Evolutionary conservation across 1,140 invertebrate genomes (phyloP).

Genomic region (Drosophila obscura): DNA sequence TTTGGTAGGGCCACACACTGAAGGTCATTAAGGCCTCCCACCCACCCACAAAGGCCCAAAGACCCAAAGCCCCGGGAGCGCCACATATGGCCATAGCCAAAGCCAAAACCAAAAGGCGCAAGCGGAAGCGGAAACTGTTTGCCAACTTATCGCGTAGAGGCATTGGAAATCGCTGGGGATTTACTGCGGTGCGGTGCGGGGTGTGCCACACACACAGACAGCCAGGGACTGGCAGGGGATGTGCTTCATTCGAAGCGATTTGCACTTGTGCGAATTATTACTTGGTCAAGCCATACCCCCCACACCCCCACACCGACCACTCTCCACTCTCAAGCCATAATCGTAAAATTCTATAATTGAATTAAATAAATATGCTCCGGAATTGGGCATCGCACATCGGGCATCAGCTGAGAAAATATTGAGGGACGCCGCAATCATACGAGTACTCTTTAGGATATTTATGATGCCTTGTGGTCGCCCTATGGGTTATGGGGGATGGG

Average conservation of each 20-base stretch:
- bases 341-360: slow-evolving; percentile 82
- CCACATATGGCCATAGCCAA: slow-evolving; percentile 60
- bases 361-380: slow-evolving; percentile 74
- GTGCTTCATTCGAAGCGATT: slow-evolving; percentile 52
- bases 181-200: slow-evolving; percentile 10
- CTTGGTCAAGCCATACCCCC: slow-evolving; percentile 41
- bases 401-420: slow-evolving; percentile 78
- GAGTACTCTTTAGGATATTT: slow-evolving; percentile 44
- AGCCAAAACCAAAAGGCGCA: not conserved
- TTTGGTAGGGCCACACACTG: slow-evolving; percentile 27
- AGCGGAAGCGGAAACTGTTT: slow-evolving; percentile 79
- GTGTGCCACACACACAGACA: not conserved
- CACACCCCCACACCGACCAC: no score
- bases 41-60: no score
- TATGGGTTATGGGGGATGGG: not conserved
- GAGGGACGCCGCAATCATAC: slow-evolving; percentile 13
- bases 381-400: slow-evolving; percentile 8
- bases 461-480: slow-evolving; percentile 54
- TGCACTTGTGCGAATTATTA: slow-evolving; percentile 80
- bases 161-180: slow-evolving; percentile 65
- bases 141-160: slow-evolving; percentile 66
- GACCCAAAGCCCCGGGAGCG: not conserved
- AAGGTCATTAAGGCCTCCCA: slow-evolving; percentile 67
- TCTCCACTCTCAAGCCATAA: slow-evolving; percentile 41
- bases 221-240: not conserved